Conservation (phyloP, 2,797 vertebrate genomes). For the Tadarida brasiliensis region DNA sequence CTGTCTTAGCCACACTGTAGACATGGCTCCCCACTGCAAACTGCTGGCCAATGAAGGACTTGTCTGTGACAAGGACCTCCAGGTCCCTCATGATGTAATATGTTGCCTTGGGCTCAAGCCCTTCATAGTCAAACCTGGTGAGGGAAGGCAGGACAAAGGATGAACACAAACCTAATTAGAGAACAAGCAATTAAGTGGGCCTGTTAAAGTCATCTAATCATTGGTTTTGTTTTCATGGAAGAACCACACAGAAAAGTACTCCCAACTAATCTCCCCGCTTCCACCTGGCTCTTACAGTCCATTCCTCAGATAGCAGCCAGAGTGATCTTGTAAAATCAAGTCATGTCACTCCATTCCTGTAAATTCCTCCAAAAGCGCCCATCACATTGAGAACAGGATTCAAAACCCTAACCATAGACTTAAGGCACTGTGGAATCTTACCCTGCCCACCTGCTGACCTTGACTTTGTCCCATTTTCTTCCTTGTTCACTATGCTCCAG, state of each 20-base stretch:
- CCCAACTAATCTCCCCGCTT: neutral
- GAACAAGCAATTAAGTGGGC: neutral
- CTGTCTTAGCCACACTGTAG: slow-evolving; percentile 96
- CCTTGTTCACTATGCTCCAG: neutral
- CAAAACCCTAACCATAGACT: neutral
- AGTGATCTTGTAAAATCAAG: neutral
- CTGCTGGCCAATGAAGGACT: slow-evolving; percentile 96
- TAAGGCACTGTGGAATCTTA: rapidly evolving
- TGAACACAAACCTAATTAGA: slow-evolving; percentile 46
- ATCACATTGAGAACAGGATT: neutral
- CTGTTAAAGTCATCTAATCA: neutral
- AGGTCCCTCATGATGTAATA: slow-evolving; percentile 98
- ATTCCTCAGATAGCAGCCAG: neutral
- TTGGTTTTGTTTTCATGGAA: neutral
- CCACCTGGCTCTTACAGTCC: neutral
- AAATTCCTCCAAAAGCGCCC: neutral
- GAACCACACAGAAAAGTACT: neutral
- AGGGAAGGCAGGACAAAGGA: neutral
- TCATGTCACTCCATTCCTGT: neutral
- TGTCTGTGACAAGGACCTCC: slow-evolving; percentile 94
- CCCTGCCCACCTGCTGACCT: neutral
- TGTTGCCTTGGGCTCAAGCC: slow-evolving; percentile 94
- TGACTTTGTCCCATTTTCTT: neutral
- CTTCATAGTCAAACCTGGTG: slow-evolving; percentile 98
- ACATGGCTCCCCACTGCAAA: slow-evolving; percentile 96